Conservation (phyloP, 1,140 invertebrate species). For the Danaus melanippus region DNA sequence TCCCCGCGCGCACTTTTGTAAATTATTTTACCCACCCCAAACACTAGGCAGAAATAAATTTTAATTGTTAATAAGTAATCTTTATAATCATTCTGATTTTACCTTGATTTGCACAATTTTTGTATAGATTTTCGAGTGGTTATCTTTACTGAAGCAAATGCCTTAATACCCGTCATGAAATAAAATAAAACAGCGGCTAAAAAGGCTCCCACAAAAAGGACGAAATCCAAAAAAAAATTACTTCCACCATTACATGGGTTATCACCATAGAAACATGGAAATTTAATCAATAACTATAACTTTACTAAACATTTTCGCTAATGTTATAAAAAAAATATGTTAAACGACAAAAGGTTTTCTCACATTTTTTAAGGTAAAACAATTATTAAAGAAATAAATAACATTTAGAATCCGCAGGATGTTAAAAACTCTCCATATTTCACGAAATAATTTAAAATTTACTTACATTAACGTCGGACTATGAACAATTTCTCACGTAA, state of each 20-base stretch:
- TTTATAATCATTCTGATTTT: conserved; percentile 12
- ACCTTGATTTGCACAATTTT: conserved; percentile 29
- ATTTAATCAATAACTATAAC: conserved; percentile 58
- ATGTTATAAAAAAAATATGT: conserved; percentile 21
- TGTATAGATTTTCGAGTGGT: conserved; percentile 41
- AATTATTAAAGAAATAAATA: conserved; percentile 17
- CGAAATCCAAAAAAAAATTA: conserved; percentile 11
- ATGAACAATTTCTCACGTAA: conserved; percentile 65
- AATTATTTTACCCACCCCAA: conserved; percentile 20
- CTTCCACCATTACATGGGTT: conserved; percentile 14
- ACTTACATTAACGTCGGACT: conserved; percentile 62
- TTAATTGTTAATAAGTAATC: neutral
- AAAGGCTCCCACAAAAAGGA: neutral
- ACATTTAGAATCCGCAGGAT: conserved; percentile 15
- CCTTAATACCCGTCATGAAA: conserved; percentile 67
- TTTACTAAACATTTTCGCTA: conserved; percentile 32
- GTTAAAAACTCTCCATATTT: conserved; percentile 2
- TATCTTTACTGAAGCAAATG: conserved; percentile 62
- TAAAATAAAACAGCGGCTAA: conserved; percentile 12
- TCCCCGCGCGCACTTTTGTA: conserved; percentile 44
- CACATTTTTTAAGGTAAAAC: conserved; percentile 27
- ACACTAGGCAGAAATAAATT: neutral
- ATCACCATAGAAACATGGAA: conserved; percentile 56
- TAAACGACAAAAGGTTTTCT: conserved; percentile 15
- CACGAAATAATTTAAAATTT: conserved; percentile 34